Evolutionary conservation across 2,888 invertebrate species (phyloP), one percentile per base, ranked within the genome.

Genomic region (Chloroclysta siterata): DNA sequence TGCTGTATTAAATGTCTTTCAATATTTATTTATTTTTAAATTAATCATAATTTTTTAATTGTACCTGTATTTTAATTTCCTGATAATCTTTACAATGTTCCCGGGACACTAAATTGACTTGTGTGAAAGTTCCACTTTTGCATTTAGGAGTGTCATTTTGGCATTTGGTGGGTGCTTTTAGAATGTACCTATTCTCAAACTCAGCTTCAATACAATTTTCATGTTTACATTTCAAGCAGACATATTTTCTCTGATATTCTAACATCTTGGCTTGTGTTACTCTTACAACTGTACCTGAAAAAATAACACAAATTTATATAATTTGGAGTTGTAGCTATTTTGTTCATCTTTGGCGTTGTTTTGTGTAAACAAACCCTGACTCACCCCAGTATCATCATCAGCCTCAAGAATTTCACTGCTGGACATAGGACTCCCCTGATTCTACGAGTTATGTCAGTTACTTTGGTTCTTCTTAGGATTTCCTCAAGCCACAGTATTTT

Each of bases 61-160:
- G 8, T 36, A 95, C 96, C 89, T 96, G 96, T 78, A 98, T 94
- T 90, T 97, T 97, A 13, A 97, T 95, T 92, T 97, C 97, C 85
- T 97, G 97, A 86, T 96, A 97, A 90, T 97, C 97, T 75, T 95
- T 96, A 80, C 95, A 97, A 78, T 95, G 94, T 68, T 94, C 93
- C 66, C 94, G 91, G 52, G 95, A 94, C 42, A 95, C 87, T 56
- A 94, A 82, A 65, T 93, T 94, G 15, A 94, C 85, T 73, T 89
- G 86, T 63, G 84, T 85, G 65, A 95, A 93, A 74, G 93, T 95
- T 44, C 91, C 90, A 73, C 94, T 93, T 73, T 87, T 89, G 78
- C 95, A 95, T 33, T 84, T 84, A 47, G 79, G 78, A 53, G 94
- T 94, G 51, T 94, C 93, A 84, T 90, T 93, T 0, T 77, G 77